A percentile compares a stretch with the other conserved stretches of the same genome.
These are phyloP conservation scores for Nineta flava DNA, from an alignment of 2,888 invertebrate species.

Conservation along the genomic window DNA sequence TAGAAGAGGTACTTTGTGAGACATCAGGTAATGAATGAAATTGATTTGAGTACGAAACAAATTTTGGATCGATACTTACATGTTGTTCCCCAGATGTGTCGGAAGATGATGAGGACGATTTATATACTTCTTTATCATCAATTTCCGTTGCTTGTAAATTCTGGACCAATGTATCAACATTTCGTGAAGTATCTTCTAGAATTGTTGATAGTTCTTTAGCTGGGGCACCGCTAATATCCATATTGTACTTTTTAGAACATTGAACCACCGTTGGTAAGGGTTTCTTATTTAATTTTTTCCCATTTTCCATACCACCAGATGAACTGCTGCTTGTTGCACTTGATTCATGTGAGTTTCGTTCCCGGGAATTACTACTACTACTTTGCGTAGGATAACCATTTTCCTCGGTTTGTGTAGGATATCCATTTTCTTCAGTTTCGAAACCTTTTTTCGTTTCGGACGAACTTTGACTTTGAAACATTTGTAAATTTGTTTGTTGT, in stretches of 20 bases:
- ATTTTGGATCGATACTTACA: neutral
- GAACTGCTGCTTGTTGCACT: neutral
- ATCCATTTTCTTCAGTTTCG: too few species aligned
- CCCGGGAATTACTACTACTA: neutral
- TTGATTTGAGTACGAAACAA: neutral
- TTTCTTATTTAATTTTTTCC: slow-evolving; percentile 14
- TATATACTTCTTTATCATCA: neutral
- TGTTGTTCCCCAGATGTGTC: neutral
- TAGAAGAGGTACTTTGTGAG: neutral
- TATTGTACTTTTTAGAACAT: slow-evolving; percentile 16
- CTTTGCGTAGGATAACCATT: neutral
- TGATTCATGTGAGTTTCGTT: neutral
- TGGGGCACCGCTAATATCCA: slow-evolving; percentile 18
- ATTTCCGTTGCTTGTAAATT: neutral
- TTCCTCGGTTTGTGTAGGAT: neutral
- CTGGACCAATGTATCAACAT: neutral
- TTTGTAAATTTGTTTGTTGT: neutral
- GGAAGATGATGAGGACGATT: neutral
- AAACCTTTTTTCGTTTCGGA: too few species aligned
- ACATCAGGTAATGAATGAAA: neutral
- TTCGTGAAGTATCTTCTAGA: slow-evolving; percentile 15
- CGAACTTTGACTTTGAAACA: neutral
- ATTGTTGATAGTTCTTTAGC: slow-evolving; percentile 29
- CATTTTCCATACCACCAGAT: slow-evolving; percentile 1
- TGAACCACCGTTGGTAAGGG: slow-evolving; percentile 25